Evolutionary conservation across 2,797 vertebrate species (phyloP), one percentile per base, ranked within the genome.

Genomic region (Euthynnus affinis): DNA sequence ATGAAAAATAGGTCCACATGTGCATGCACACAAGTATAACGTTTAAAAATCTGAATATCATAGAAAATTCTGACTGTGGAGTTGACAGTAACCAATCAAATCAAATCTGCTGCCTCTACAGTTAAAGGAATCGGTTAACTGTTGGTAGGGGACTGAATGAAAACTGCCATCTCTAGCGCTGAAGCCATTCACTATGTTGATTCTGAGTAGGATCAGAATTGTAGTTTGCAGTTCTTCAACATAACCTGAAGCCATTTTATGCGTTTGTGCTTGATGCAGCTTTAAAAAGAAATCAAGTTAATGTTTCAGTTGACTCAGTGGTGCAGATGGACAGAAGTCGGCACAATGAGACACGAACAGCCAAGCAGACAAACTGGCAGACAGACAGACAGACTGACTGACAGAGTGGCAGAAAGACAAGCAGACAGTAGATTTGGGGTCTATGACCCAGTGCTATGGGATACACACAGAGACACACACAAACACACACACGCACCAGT

Each of bases 401-500:
- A 46, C 55, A 64, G 53, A 76, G 56, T 74, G 56, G 71, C 74
- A 85, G 57, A 64, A 55, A 79, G 71, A 78, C 64, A 78, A 64
- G 46, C 80, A 87, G 69, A 85, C 83, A 87, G 81, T 84, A 80
- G 80, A 88, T 83, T 88, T 85, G 65, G 80, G 85, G 72, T 92
- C 81, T 68, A 75, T 88, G 80, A 87, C 87, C 84, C 82, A 76
- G 82, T 89, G 82, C 77, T 84, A 72, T 65, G 73, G 84, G 76
- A 91, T 68, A 84, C 84, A 87, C 81, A 88, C 76, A 79, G n/a
- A 83, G 25, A 70, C 74, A 72, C 68, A 75, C 80, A 82, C 73
- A 80, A 61, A 82, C 62, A 82, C 57, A 81, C 82, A 84, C 52
- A 68, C n/a, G 32, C 74, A 81, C 81, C 70, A 88, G 84, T 76